Conservation (phyloP, 1,140 invertebrate genomes). For the Kradibia gibbosae region DNA sequence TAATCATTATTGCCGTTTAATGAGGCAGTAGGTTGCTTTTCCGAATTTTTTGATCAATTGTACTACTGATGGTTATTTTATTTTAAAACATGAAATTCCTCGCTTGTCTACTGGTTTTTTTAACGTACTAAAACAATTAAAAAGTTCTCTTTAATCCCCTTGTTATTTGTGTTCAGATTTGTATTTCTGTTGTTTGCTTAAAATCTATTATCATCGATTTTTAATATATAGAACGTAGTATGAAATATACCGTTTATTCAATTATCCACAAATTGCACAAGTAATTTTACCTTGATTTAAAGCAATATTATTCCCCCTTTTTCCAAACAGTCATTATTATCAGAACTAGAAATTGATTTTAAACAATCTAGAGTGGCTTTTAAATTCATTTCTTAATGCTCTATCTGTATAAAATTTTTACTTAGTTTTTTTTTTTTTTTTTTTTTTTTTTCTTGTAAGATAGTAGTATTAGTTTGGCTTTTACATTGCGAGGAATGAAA, state of each 20-base stretch:
- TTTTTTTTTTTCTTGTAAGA: conserved; percentile 32
- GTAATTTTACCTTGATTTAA: neutral
- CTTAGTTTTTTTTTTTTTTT: neutral
- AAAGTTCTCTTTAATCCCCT: too few species aligned
- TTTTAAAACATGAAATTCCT: conserved; percentile 7
- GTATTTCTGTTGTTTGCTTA: neutral
- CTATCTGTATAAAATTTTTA: conserved; percentile 39
- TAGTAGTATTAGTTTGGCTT: conserved; percentile 37
- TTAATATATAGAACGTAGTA: too few species aligned
- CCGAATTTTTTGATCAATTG: too few species aligned
- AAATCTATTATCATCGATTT: too few species aligned
- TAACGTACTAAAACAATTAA: too few species aligned
- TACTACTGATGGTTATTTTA: too few species aligned
- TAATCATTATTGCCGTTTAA: neutral
- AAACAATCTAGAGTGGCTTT: conserved; percentile 51
- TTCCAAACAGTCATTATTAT: neutral
- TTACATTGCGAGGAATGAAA: neutral
- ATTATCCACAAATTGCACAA: conserved; percentile 2
- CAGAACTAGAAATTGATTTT: neutral
- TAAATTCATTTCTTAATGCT: too few species aligned
- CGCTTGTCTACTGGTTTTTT: neutral
- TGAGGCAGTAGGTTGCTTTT: too few species aligned
- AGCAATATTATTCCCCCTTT: neutral
- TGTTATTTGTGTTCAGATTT: neutral
- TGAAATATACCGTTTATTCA: neutral